Evolutionary conservation across 2,797 vertebrate genomes (phyloP), one percentile per base, ranked within the genome.

Genomic region (Pipistrellus nathusii): DNA sequence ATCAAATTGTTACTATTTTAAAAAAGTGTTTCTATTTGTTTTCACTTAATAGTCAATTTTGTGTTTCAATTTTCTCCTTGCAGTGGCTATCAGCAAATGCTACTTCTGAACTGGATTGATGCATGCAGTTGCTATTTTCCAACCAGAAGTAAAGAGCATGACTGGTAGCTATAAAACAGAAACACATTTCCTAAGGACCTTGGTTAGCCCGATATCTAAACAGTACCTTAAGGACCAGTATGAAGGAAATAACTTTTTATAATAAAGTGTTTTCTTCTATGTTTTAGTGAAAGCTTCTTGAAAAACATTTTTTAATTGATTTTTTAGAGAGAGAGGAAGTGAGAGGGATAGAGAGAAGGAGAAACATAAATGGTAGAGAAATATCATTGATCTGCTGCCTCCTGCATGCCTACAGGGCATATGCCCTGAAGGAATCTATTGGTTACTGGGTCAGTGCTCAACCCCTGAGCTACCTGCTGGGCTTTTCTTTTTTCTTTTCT

Each of bases 31-130:
- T 51, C 38, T 83, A 59, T 48, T 83, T 92, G 71, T 11, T 86
- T 96, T 11, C 30, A 41, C 77, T 81, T 88, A 82, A 23, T 66
- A 77, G 69, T 92, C 25, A 7, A 32, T 83, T 96, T 94, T 89
- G 41, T 41, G 55, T 85, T 93, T 91, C 35, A 68, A 0, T 85
- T 91, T 89, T 41, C 13, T 90, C 64, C 21, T 64, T 90, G 51
- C 20, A 75, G 8, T 85, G 17, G n/a, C 1, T 93, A 25, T 27
- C 53, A 62, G 51, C 62, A 69, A 48, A 21, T 81, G 32, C 57
- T 89, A 6, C 48, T 78, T 20, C 15, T 53, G 87, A 77, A 13
- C 41, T 72, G 35, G 44, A 82, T 12, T 75, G 90, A 59, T 85
- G 41, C 35, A 14, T 48, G 41, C 14, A 9, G 3, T 92, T 94